Conservation (phyloP, 2,113 vertebrate species). For the Motacilla tschutschensis region DNA sequence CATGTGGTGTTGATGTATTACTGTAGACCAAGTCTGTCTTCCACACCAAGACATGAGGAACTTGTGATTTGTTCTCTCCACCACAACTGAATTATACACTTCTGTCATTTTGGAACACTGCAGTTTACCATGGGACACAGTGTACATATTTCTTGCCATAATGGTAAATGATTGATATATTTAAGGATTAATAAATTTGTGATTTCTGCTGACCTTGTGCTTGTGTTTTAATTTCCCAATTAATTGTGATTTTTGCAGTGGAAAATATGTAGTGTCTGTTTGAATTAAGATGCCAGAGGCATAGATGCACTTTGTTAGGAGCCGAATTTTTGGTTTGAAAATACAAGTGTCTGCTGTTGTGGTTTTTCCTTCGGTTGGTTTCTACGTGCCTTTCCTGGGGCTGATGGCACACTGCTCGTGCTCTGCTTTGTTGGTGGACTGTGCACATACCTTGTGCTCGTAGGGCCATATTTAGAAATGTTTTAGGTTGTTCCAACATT, state of each 20-base stretch:
- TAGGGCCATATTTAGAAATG: background rate
- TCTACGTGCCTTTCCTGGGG: background rate
- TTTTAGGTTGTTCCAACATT: background rate
- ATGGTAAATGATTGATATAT: conserved; percentile 84
- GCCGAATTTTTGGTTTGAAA: background rate
- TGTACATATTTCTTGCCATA: conserved; percentile 84
- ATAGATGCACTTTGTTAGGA: background rate
- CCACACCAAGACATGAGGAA: conserved; percentile 69
- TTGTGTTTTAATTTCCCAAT: conserved; percentile 45
- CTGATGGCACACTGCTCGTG: accelerated
- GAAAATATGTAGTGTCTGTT: background rate
- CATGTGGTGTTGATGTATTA: conserved; percentile 78
- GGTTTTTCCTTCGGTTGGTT: background rate
- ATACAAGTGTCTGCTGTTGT: background rate
- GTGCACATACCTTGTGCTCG: background rate
- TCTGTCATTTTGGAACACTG: conserved; percentile 77
- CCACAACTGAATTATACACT: conserved; percentile 66
- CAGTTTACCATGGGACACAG: conserved; percentile 78
- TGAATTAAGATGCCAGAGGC: background rate
- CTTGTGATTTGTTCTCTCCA: conserved; percentile 71
- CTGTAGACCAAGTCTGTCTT: conserved; percentile 77
- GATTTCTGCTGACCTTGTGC: conserved; percentile 81
- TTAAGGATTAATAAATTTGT: conserved; percentile 90
- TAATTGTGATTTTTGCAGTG: background rate
- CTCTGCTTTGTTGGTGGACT: background rate